These are phyloP conservation scores for Rhopalosiphum padi DNA, from an alignment of 1,140 invertebrate species.

Conservation along the genomic window DNA sequence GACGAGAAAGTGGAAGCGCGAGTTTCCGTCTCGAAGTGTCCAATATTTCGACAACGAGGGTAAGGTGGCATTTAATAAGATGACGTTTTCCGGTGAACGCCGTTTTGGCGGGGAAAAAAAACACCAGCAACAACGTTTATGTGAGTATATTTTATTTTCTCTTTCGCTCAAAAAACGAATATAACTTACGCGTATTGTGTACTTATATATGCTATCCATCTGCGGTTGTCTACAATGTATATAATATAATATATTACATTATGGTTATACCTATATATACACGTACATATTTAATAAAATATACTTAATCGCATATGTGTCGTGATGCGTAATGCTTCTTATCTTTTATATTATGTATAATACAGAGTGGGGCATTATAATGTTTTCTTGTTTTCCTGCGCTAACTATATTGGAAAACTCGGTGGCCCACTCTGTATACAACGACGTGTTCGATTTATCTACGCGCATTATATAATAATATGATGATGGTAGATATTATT, in stretches of 20 bases:
- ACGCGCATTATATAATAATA: not conserved
- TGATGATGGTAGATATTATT: not conserved
- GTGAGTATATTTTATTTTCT: not conserved
- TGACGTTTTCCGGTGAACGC: constrained; percentile 1
- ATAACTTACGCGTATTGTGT: not conserved
- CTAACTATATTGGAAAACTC: not conserved
- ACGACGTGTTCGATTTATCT: not conserved
- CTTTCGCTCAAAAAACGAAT: not conserved
- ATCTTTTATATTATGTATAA: too few relatives aligned
- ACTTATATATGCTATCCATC: not conserved
- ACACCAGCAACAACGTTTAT: not conserved
- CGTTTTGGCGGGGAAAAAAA: not conserved
- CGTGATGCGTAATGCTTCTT: not conserved
- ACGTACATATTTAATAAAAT: not conserved
- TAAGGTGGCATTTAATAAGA: not conserved
- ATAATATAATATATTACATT: not conserved
- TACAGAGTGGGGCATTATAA: not conserved
- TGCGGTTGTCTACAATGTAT: too few relatives aligned
- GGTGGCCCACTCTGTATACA: not conserved
- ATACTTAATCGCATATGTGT: too few relatives aligned
- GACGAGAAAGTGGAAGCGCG: not conserved
- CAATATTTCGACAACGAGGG: not conserved
- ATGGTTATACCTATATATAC: too few relatives aligned
- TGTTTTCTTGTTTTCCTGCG: not conserved
- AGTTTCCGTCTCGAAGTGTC: constrained; percentile 10